Conservation (phyloP, 2,888 invertebrate species). For the Incurvaria masculella region DNA sequence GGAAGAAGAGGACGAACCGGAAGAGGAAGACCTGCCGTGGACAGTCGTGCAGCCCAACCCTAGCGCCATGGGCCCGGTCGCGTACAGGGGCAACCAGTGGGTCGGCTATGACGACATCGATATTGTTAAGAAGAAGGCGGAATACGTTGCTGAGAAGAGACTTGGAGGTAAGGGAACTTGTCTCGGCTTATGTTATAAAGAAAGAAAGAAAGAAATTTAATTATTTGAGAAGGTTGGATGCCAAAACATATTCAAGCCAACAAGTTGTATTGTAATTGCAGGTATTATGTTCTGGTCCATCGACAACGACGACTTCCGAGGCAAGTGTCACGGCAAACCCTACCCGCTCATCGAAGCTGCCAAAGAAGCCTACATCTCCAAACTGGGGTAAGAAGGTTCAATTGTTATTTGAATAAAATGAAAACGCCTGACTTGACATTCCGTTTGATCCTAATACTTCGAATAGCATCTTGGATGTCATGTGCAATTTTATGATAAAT, state of each 20-base stretch:
- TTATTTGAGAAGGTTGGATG: too few species aligned
- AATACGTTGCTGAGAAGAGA: conserved; percentile 79
- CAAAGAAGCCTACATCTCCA: conserved; percentile 72
- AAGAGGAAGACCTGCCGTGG: conserved; percentile 62
- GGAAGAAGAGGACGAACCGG: conserved; percentile 49
- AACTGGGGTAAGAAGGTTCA: conserved; percentile 60
- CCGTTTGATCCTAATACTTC: too few species aligned
- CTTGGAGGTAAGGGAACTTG: conserved; percentile 76
- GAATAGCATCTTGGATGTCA: too few species aligned
- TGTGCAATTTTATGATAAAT: too few species aligned
- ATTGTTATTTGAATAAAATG: too few species aligned
- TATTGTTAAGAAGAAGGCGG: conserved; percentile 78
- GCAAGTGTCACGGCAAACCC: conserved; percentile 80
- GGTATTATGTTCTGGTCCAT: conserved; percentile 90
- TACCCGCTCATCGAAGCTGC: conserved; percentile 91
- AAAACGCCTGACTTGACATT: too few species aligned
- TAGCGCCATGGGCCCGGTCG: conserved; percentile 86
- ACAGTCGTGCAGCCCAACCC: conserved; percentile 77
- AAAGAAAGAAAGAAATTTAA: too few species aligned
- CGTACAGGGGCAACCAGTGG: conserved; percentile 83
- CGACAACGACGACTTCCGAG: conserved; percentile 93
- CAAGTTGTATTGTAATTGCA: conserved; percentile 19
- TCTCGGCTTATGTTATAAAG: too few species aligned
- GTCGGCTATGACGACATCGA: conserved; percentile 89
- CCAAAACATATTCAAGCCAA: too few species aligned